Evolutionary conservation across 2,797 vertebrate genomes (phyloP).

Genomic region (Alfaro cultratus): DNA sequence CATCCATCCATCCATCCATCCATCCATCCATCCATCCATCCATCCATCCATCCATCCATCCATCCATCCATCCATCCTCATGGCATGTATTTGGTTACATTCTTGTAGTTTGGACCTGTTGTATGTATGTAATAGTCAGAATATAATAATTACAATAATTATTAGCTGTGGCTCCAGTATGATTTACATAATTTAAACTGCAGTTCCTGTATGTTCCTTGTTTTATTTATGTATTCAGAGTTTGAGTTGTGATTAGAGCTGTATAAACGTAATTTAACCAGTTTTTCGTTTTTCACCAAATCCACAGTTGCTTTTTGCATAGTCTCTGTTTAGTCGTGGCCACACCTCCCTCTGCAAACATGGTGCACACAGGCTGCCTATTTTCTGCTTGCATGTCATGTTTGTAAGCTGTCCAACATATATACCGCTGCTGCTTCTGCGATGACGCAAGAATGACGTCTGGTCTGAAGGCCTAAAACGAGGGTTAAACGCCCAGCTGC

Average conservation of each 20-base stretch:
- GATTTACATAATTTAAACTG: too few species aligned
- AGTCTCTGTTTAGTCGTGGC: background rate
- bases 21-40: too few species aligned
- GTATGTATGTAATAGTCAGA: too few species aligned
- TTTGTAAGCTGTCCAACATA: slow-evolving; percentile 39
- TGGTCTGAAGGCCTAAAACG: slow-evolving; percentile 26
- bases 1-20: too few species aligned
- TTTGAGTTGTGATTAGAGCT: background rate
- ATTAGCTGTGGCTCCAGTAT: too few species aligned
- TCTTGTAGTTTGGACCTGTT: too few species aligned
- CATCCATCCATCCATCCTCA: too few species aligned
- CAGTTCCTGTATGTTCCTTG: background rate
- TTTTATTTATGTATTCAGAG: background rate
- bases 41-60: too few species aligned
- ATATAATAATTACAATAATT: too few species aligned
- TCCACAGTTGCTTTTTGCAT: background rate
- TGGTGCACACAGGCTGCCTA: background rate
- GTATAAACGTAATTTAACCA: background rate
- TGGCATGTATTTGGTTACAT: too few species aligned
- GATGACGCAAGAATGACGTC: slow-evolving; percentile 27
- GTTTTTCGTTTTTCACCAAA: background rate
- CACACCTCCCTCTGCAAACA: slow-evolving; percentile 9
- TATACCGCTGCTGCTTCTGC: slow-evolving; percentile 16
- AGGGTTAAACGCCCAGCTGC: slow-evolving; percentile 16
- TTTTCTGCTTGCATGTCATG: slow-evolving; percentile 32